Base-by-base conservation (phyloP, 2,797 vertebrate species). In the Emydoidea blandingii region DNA sequence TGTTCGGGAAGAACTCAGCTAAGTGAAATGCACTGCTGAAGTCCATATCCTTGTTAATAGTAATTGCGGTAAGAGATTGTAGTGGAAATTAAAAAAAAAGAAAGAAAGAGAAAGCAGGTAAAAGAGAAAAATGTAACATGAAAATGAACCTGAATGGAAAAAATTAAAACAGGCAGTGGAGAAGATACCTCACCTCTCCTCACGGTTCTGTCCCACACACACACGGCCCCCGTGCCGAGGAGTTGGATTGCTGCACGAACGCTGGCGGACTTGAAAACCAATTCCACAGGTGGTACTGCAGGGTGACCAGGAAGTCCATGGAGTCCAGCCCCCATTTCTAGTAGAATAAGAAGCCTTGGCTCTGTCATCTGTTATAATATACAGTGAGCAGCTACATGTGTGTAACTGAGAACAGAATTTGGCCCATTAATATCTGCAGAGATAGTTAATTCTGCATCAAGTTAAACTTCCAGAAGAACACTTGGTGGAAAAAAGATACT, bases 241-340 rank as follows among this genome's bases (percentile, higher is more conserved):
- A 1, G 99, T 99, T 19, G 99, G 99, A 97, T 99, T 99, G 98
- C 99, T 99, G 98, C 99, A 99, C 95, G 99, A 99, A 6, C 99
- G 99, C 94, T 99, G 99, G 2, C 99, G 99, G 84, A 99, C 99
- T 98, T 99, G 99, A 98, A 99, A 99, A 96, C 99, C 99, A 52
- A 99, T 99, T 85, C 99, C 99, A 54, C 99, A 99, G 94, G 98
- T 99, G 89, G 99, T 99, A 97, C 99, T 99, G 98, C 99, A 99
- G 78, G 98, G 99, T 34, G 99, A 99, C 99, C 99, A 99, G 52
- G 98, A 98, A 11, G 99, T 99, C 99, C 99, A 99, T 1, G 99
- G 99, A 12, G 99, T 99, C 99, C 99, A 99, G 21, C 99, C 99
- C 85, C 99, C 99, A 56, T 99, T 99, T 98, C 99, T 99, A 97